Evolutionary conservation across 2,888 invertebrate genomes (phyloP), one percentile per base, ranked within the genome.

Genomic region (Sylvicola cinctus): DNA sequence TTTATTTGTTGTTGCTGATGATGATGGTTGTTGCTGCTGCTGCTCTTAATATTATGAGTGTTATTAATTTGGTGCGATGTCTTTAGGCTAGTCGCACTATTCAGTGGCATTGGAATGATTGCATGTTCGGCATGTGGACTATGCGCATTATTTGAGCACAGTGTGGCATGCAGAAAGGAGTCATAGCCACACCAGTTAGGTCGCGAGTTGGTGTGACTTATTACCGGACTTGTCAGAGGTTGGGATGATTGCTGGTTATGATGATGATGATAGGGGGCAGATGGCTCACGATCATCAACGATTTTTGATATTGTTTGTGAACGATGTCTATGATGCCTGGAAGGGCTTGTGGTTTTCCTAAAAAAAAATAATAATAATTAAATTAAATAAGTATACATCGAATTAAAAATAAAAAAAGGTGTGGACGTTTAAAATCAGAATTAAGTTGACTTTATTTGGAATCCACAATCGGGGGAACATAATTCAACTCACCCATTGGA

Each of bases 111-210:
- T n/a, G n/a, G n/a, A n/a, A n/a, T n/a, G n/a, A n/a, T n/a, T n/a
- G n/a, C n/a, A n/a, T n/a, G n/a, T n/a, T n/a, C n/a, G n/a, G n/a
- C n/a, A n/a, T n/a, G n/a, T n/a, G n/a, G n/a, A n/a, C n/a, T n/a
- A 17, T 51, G 51, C 0, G 54, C 49, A 14, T 54, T 53, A 30
- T 40, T 40, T 8, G 65, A 62, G 45, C 70, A 70, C 40, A 70
- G 69, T 31, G 68, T 69, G 30, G 70, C 70, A 47, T 70, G 70
- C 36, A 70, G 50, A 49, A 70, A 70, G 37, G 70, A 62, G 47
- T 70, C 70, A 46, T 70, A 70, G 41, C 60, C 57, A 40, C 61
- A 61, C 20, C 59, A 50, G 49, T 61, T 61, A 40, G 55, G 49
- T 49, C 60, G 60, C 38, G 50, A 52, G 43, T 49, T 50, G 35